These are phyloP conservation scores for Tarsius wallacei DNA, from an alignment of 2,797 vertebrate species.

Conservation along the genomic window DNA sequence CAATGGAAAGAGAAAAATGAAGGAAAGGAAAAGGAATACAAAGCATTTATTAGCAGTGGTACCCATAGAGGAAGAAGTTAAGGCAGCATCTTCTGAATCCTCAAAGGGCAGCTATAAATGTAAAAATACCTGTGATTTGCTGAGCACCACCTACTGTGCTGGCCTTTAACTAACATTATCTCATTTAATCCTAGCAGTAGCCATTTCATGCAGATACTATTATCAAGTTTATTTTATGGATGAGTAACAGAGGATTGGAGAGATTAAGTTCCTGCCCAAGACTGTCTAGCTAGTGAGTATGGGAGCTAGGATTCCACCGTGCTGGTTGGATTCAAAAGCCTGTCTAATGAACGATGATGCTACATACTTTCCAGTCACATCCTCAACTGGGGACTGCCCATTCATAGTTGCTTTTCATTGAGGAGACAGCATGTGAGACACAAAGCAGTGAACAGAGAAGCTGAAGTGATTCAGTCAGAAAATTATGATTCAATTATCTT, in stretches of 20 bases:
- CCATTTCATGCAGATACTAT: not conserved
- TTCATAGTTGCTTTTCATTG: not conserved
- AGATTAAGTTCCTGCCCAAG: not conserved
- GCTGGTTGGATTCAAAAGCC: not conserved
- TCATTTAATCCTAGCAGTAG: slow-evolving; percentile 5
- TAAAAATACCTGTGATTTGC: not conserved
- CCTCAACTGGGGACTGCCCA: not conserved
- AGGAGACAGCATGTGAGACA: not conserved
- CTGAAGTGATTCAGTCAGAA: slow-evolving; percentile 6
- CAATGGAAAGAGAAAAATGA: not conserved
- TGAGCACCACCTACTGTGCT: not conserved
- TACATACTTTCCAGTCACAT: not conserved
- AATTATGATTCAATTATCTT: slow-evolving; percentile 1
- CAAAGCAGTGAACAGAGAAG: not conserved
- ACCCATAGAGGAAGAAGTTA: not conserved
- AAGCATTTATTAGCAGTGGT: not conserved
- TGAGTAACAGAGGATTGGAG: not conserved
- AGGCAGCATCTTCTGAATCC: not conserved
- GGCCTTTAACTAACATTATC: not conserved
- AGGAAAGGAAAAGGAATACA: not conserved
- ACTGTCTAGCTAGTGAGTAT: not conserved
- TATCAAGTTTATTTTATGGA: not conserved
- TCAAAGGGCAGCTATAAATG: not conserved
- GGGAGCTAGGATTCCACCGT: not conserved
- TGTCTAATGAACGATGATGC: not conserved